Percentiles rank a stretch among this genome's conserved stretches.
These are phyloP conservation scores for Brachystomella parvula DNA, from an alignment of 1,140 invertebrate species.

Conservation along the genomic window DNA sequence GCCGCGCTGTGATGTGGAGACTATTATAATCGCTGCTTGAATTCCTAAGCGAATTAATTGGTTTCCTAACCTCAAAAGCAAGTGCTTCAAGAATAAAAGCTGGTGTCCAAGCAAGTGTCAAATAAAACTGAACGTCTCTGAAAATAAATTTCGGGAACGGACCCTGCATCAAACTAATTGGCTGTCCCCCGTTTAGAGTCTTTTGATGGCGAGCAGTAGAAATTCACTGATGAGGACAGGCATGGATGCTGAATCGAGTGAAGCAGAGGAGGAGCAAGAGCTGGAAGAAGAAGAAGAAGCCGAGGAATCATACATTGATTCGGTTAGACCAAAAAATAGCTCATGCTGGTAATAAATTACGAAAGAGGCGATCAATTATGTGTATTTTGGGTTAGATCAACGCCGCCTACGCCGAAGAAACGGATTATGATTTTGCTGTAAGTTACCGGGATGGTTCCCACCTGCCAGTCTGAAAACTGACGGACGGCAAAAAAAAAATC, in stretches of 20 bases:
- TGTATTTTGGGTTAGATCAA: slow-evolving; percentile 25
- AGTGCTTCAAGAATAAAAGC: too few species aligned
- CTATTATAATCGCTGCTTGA: too few species aligned
- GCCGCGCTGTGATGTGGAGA: too few species aligned
- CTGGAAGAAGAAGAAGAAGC: not conserved
- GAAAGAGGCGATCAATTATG: not conserved
- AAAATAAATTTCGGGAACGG: too few species aligned
- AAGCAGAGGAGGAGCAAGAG: not conserved
- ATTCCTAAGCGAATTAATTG: too few species aligned
- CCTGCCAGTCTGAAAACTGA: not conserved
- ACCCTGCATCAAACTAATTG: too few species aligned
- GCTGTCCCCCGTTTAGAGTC: too few species aligned
- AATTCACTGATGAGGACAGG: too few species aligned
- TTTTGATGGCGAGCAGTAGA: too few species aligned
- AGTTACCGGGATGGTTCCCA: slow-evolving; percentile 14
- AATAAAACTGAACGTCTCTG: too few species aligned
- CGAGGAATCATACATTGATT: slow-evolving; percentile 5
- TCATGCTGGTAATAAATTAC: not conserved
- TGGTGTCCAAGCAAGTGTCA: too few species aligned
- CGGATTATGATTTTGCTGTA: slow-evolving; percentile 37
- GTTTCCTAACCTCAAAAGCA: too few species aligned
- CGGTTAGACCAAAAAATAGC: not conserved
- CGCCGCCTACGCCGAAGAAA: slow-evolving; percentile 29
- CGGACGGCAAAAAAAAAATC: not conserved
- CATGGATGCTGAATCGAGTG: not conserved